Percentiles rank a stretch among this genome's conserved stretches.
Evolutionary conservation across 2,113 vertebrate species (phyloP).

Genomic region (Gila orcuttii): DNA sequence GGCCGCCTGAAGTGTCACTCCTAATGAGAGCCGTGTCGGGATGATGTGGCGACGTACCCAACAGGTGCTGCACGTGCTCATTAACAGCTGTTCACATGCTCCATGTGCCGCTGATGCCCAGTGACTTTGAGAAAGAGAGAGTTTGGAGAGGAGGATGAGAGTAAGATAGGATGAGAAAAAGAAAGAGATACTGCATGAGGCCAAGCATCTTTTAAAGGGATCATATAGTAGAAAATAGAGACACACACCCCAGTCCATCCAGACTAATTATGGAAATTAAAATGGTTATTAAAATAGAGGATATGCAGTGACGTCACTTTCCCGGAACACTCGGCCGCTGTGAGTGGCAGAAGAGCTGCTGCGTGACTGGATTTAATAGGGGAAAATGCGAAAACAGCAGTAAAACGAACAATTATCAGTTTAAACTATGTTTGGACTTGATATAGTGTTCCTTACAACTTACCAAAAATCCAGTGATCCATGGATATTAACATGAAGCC

Average conservation of each 20-base stretch:
- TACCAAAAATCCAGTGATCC: no score
- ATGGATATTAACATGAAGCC: no score
- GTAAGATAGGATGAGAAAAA: background rate
- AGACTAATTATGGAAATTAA: background rate
- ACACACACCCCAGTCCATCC: background rate
- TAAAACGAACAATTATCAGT: no score
- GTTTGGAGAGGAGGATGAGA: background rate
- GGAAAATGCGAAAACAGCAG: no score
- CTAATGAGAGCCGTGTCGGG: conserved; percentile 34
- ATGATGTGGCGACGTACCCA: conserved; percentile 19
- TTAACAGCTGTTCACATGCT: conserved; percentile 34
- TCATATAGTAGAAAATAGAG: background rate
- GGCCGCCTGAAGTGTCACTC: conserved; percentile 20
- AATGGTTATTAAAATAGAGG: no score
- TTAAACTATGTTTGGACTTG: no score
- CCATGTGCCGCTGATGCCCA: conserved; percentile 2
- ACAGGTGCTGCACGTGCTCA: conserved; percentile 43
- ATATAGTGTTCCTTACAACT: no score
- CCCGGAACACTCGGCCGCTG: no score
- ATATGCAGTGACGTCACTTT: no score
- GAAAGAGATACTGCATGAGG: background rate
- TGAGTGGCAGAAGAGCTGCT: no score
- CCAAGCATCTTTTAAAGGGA: background rate
- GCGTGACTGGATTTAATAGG: no score
- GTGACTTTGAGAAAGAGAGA: conserved; percentile 33